Percentiles rank a stretch among this genome's conserved stretches.
These are phyloP conservation scores for Shinisaurus crocodilurus DNA, from an alignment of 2,113 vertebrate genomes.

Conservation along the genomic window DNA sequence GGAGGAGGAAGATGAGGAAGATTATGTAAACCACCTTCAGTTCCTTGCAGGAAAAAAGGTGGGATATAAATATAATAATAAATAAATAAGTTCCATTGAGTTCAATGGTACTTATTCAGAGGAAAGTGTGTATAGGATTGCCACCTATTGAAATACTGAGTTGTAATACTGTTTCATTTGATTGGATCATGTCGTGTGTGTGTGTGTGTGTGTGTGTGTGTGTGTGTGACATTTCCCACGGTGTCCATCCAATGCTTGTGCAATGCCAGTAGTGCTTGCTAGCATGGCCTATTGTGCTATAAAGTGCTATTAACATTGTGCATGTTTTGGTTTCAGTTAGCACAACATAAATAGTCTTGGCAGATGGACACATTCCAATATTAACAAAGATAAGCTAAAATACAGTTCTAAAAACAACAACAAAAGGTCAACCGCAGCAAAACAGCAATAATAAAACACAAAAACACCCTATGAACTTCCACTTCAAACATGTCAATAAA, in stretches of 20 bases:
- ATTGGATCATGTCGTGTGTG: not conserved
- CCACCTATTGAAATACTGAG: not conserved
- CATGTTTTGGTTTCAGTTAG: too few species aligned
- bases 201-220: not conserved
- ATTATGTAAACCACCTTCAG: too few species aligned
- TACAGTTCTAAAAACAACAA: not conserved
- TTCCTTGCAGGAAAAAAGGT: too few species aligned
- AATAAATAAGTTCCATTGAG: too few species aligned
- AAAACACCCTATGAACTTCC: not conserved
- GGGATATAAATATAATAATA: too few species aligned
- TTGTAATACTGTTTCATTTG: not conserved
- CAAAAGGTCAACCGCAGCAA: not conserved
- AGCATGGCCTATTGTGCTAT: too few species aligned
- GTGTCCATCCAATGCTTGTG: not conserved
- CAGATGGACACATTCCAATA: not conserved
- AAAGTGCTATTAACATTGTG: too few species aligned
- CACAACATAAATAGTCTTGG: too few species aligned
- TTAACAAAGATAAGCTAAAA: not conserved
- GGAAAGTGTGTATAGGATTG: not conserved
- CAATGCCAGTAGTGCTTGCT: too few species aligned
- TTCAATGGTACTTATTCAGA: not conserved
- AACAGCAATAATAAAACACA: not conserved
- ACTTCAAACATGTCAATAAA: not conserved
- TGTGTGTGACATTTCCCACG: not conserved
- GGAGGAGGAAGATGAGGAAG: too few species aligned